phyloP scores from a whole-genome alignment of 2,888 invertebrate species.

The Drosophila nigricruria region DNA sequence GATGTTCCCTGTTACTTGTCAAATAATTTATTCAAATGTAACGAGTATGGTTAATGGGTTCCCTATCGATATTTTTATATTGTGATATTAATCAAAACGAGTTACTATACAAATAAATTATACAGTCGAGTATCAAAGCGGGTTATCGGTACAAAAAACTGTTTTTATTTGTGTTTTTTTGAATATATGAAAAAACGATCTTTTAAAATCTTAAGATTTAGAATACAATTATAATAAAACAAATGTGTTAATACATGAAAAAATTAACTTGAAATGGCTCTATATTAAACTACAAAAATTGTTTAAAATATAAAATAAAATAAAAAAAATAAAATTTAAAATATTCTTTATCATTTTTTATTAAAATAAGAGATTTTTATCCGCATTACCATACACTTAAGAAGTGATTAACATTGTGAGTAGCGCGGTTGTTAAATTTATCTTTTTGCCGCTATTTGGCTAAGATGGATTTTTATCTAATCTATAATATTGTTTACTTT shows the following conservation, averaged over 20 bases:
- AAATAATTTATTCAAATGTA: background rate
- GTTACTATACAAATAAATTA: background rate
- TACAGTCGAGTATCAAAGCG: background rate
- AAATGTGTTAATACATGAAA: background rate
- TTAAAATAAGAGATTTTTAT: background rate
- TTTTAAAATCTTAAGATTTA: background rate
- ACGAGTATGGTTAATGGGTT: background rate
- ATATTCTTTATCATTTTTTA: background rate
- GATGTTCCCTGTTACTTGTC: constrained; percentile 9
- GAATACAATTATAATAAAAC: background rate
- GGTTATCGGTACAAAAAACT: background rate
- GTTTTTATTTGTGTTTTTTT: background rate
- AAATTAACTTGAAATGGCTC: too few species aligned
- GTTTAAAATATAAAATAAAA: background rate
- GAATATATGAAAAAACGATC: background rate
- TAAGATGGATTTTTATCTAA: constrained; percentile 57
- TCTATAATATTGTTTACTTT: constrained; percentile 45
- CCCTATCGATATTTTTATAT: constrained; percentile 13
- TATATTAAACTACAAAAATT: background rate
- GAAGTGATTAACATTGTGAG: constrained; percentile 22
- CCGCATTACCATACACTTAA: constrained; percentile 1
- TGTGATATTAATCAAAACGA: constrained; percentile 5
- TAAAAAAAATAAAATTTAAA: too few species aligned
- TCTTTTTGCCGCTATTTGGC: constrained; percentile 50
- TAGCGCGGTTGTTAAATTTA: constrained; percentile 18